phyloP scores from a whole-genome alignment of 2,888 invertebrate species.

The Tyria jacobaeae region DNA sequence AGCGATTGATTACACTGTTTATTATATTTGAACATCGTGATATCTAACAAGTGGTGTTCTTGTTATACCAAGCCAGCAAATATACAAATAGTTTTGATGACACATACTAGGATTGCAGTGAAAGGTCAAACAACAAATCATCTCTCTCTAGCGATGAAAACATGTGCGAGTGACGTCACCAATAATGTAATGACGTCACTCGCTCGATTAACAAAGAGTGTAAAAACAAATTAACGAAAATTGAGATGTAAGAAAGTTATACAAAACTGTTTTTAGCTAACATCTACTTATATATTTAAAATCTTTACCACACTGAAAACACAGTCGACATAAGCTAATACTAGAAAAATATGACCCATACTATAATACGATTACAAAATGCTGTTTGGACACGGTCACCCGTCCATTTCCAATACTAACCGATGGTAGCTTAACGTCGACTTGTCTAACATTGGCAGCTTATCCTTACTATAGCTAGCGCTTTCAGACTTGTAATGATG shows the following conservation, averaged over 20 bases:
- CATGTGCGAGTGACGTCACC: not conserved
- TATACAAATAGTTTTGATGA: not conserved
- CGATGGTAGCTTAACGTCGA: not conserved
- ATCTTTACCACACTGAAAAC: slow-evolving; percentile 7
- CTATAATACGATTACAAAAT: not conserved
- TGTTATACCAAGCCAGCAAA: not conserved
- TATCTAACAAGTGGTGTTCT: too few species aligned
- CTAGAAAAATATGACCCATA: slow-evolving; percentile 6
- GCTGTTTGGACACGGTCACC: not conserved
- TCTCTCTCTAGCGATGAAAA: not conserved
- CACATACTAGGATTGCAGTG: not conserved
- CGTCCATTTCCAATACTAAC: slow-evolving; percentile 10
- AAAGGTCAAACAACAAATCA: not conserved
- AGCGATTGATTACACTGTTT: too few species aligned
- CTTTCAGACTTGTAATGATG: slow-evolving; percentile 17
- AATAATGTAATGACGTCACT: not conserved
- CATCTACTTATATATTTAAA: slow-evolving; percentile 25
- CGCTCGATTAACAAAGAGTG: not conserved
- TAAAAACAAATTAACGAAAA: slow-evolving; percentile 21
- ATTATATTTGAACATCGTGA: too few species aligned
- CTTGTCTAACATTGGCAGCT: slow-evolving; percentile 31
- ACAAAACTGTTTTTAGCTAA: slow-evolving; percentile 40
- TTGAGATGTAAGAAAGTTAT: slow-evolving; percentile 42
- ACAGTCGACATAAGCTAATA: slow-evolving; percentile 6
- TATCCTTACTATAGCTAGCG: slow-evolving; percentile 37